Percentiles rank a stretch among this genome's conserved stretches.
These are phyloP conservation scores for Protobothrops mucrosquamatus DNA, from an alignment of 2,113 vertebrate species.

Conservation along the genomic window DNA sequence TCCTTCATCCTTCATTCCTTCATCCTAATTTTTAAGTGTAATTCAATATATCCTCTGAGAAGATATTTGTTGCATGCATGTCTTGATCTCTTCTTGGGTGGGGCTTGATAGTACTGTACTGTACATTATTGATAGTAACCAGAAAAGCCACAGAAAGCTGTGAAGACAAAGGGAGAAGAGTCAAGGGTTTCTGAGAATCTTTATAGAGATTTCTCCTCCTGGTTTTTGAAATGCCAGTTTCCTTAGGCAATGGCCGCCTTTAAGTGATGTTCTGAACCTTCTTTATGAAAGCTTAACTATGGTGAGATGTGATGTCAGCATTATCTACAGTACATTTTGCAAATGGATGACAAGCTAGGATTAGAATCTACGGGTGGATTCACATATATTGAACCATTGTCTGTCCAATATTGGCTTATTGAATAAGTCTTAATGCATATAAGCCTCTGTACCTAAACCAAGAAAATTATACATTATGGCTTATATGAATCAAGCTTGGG, in stretches of 20 bases:
- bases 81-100: not conserved
- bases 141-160: not conserved
- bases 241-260: not conserved
- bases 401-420: not conserved
- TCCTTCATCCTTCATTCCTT: not conserved
- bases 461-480: not conserved
- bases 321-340: not conserved
- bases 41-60: not conserved
- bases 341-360: not conserved
- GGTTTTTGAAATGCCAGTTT: not conserved
- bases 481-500: not conserved
- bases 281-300: not conserved
- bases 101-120: not conserved
- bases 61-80: too few species aligned
- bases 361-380: not conserved
- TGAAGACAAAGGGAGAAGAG: not conserved
- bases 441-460: not conserved
- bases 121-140: not conserved
- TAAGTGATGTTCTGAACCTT: not conserved
- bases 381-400: not conserved
- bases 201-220: not conserved
- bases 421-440: not conserved
- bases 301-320: not conserved
- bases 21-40: not conserved
- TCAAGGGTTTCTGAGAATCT: not conserved